phyloP scores from a whole-genome alignment of 2,797 vertebrate species.

The Hydrophis major region DNA sequence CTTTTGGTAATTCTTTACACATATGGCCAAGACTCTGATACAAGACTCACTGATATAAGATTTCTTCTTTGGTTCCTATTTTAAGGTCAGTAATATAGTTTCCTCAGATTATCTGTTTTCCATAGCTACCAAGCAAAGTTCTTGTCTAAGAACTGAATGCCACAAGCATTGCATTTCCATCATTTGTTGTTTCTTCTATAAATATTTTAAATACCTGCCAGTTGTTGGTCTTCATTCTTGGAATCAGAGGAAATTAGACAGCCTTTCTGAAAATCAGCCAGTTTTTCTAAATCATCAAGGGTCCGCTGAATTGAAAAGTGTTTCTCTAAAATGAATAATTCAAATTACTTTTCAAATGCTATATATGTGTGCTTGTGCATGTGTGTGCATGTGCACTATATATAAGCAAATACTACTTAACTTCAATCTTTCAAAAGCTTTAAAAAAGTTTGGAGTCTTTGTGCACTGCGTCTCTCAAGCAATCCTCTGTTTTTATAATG shows the following conservation, averaged over 20 bases:
- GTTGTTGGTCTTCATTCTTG: constrained; percentile 48
- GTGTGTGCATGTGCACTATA: not conserved
- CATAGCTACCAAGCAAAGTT: not conserved
- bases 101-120: not conserved
- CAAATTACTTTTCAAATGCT: not conserved
- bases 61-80: not conserved
- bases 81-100: not conserved
- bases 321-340: constrained; percentile 73
- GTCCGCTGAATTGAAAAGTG: constrained; percentile 90
- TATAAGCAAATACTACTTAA: not conserved
- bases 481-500: not conserved
- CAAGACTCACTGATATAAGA: not conserved
- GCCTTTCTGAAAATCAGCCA: constrained; percentile 82
- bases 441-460: not conserved
- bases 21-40: not conserved
- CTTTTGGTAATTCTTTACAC: not conserved
- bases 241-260: constrained; percentile 54
- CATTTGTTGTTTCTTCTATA: not conserved
- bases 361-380: not conserved
- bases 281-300: constrained; percentile 85
- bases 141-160: not conserved
- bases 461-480: not conserved
- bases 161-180: not conserved
- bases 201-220: constrained; percentile 49
- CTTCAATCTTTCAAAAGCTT: not conserved